These are phyloP conservation scores for Drosophila subquinaria DNA, from an alignment of 2,888 invertebrate genomes.

Conservation along the genomic window DNA sequence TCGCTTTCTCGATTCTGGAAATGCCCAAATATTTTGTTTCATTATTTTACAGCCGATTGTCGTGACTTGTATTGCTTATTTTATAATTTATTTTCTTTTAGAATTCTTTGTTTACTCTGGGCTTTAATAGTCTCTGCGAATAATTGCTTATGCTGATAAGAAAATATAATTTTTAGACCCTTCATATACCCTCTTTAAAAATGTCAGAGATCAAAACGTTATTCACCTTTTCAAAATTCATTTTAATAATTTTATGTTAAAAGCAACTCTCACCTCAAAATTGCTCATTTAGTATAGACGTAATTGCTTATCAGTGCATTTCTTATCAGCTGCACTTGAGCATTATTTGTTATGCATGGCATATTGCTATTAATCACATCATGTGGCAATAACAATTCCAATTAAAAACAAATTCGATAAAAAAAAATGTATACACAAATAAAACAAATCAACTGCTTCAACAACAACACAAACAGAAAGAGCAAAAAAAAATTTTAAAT, in stretches of 20 bases:
- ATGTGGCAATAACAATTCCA: slow-evolving; percentile 30
- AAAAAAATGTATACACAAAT: slow-evolving; percentile 5
- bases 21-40: no score
- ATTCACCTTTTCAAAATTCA: not conserved
- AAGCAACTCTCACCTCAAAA: not conserved
- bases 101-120: no score
- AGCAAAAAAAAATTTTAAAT: not conserved
- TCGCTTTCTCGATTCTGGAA: no score
- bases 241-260: not conserved
- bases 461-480: slow-evolving; percentile 17
- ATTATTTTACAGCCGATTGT: no score
- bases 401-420: slow-evolving; percentile 42
- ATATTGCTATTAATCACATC: slow-evolving; percentile 13
- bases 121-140: no score
- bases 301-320: slow-evolving; percentile 31
- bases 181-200: no score
- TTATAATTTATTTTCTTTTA: no score
- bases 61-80: no score
- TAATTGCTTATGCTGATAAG: no score
- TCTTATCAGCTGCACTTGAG: slow-evolving; percentile 32
- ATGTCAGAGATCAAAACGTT: not conserved
- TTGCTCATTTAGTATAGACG: not conserved
- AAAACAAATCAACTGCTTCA: slow-evolving; percentile 23
- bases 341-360: slow-evolving; percentile 1
- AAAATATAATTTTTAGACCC: no score